Evolutionary conservation across 1,140 invertebrate species (phyloP), one percentile per base, ranked within the genome.

Genomic region (Oncopodura yosiiana): DNA sequence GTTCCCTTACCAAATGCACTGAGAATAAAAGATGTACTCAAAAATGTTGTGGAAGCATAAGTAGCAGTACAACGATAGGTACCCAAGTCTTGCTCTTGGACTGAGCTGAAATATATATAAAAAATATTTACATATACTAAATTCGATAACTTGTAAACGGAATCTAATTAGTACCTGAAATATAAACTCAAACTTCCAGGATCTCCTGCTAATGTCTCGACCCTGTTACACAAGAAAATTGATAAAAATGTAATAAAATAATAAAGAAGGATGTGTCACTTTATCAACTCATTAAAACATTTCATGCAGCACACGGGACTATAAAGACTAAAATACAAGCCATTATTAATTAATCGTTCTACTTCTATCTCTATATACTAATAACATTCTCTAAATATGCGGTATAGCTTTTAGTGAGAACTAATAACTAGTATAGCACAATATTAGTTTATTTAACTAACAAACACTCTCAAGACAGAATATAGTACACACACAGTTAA

Each of bases 21-120:
- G 61, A 89, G 77, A 60, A 73, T 74, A 29, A 87, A 83, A 34
- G 74, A 77, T 36, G 78, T 80, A 48, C 69, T 73, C 39, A 89
- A 68, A 23, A 69, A 68, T 64, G 82, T 72, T 38, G 79, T 80
- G 62, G 73, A 79, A 16, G 83, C 83, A 68, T 88, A 90, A 49
- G 71, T 80, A 8, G 84, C 87, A 24, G 77, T 75, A 69, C 90
- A 94, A 37, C 80, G 86, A 71, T 93, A 94, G 51, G 71, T 79
- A 37, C 88, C 88, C 39, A 80, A 81, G 70, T 91, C 81, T 32
- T 81, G 75, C 51, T 83, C 80, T 36, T 80, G 77, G 48, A 92
- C n/a, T n/a, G n/a, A n/a, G n/a, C n/a, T n/a, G n/a, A 74, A 26
- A 79, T 78, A 38, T 79, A 76, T 66, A 92, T 87, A 67, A 86